These are phyloP conservation scores for Hesperophylax magnus DNA, from an alignment of 1,140 invertebrate species.

Conservation along the genomic window DNA sequence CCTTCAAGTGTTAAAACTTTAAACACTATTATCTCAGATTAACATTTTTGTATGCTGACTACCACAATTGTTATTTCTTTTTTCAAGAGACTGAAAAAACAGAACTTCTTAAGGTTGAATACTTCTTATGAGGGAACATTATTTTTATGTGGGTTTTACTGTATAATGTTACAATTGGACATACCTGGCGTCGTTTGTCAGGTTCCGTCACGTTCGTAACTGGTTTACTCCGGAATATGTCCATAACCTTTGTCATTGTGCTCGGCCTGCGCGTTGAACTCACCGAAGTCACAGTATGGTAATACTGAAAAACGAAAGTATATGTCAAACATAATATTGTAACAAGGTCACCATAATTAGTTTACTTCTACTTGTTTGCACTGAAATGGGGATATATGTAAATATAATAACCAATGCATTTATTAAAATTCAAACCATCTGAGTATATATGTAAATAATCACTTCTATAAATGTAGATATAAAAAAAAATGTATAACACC, in stretches of 20 bases:
- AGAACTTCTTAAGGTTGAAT: not conserved
- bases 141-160: not conserved
- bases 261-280: slow-evolving; percentile 71
- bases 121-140: too few species aligned
- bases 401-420: too few species aligned
- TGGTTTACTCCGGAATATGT: slow-evolving; percentile 87
- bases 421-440: too few species aligned
- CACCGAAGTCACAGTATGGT: slow-evolving; percentile 77
- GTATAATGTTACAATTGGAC: slow-evolving; percentile 60
- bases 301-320: slow-evolving; percentile 68
- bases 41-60: not conserved
- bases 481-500: too few species aligned
- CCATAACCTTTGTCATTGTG: slow-evolving; percentile 90
- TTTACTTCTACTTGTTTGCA: too few species aligned
- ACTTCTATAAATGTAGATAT: too few species aligned
- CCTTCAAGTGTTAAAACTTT: too few species aligned
- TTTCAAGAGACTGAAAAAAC: not conserved
- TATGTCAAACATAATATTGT: too few species aligned
- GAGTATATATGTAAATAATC: too few species aligned
- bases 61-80: not conserved
- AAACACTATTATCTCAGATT: too few species aligned
- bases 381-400: too few species aligned
- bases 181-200: slow-evolving; percentile 84
- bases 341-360: too few species aligned
- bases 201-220: slow-evolving; percentile 72